phyloP scores from a whole-genome alignment of 2,888 invertebrate genomes.

The Lepidochrysops patricia region DNA sequence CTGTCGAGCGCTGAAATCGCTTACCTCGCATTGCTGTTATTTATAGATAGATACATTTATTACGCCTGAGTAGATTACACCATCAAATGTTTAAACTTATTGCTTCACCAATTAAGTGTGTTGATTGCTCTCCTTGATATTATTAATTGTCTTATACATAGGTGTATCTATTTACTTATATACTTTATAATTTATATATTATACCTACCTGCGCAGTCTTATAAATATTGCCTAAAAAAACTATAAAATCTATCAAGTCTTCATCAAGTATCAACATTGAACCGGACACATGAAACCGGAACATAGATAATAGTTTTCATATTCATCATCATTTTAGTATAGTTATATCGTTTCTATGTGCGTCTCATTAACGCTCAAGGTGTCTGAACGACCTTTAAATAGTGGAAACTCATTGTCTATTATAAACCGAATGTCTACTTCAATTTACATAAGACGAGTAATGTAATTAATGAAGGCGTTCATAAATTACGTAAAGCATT shows the following conservation, averaged over 20 bases:
- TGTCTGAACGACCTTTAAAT: background rate
- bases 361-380: background rate
- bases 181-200: no score
- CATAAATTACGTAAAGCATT: no score
- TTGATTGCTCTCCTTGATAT: no score
- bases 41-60: constrained; percentile 19
- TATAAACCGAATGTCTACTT: background rate
- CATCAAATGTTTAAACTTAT: background rate
- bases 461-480: no score
- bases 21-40: constrained; percentile 21
- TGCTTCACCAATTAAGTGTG: background rate
- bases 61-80: background rate
- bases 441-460: background rate
- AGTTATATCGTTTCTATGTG: background rate
- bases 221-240: no score
- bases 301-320: background rate
- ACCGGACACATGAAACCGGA: background rate
- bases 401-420: background rate
- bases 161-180: no score
- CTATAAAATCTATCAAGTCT: background rate
- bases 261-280: background rate
- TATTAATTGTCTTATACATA: no score
- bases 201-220: no score
- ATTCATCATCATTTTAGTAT: background rate
- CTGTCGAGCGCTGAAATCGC: constrained; percentile 23